Conservation (phyloP, 2,888 invertebrate genomes). For the Geophilus truncorum region DNA sequence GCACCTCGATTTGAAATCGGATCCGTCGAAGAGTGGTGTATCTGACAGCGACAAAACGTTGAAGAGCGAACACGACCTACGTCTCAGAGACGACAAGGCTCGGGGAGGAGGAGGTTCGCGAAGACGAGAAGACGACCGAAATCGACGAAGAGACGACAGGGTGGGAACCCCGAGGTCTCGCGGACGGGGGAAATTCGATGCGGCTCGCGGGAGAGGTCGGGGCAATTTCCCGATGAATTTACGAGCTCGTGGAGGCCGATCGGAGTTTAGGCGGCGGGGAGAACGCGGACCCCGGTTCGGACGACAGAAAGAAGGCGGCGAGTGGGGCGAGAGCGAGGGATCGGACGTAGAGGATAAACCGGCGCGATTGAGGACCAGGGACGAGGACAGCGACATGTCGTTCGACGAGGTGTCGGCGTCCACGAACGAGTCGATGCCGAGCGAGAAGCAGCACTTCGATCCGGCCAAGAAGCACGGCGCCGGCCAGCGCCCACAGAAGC, state of each 20-base stretch:
- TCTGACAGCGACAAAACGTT: conserved; percentile 48
- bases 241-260: conserved; percentile 44
- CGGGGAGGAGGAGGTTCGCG: background rate
- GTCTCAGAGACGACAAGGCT: conserved; percentile 47
- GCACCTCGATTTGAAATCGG: conserved; percentile 37
- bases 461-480: conserved; percentile 30
- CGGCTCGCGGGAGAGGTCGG: conserved; percentile 33
- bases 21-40: conserved; percentile 34
- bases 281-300: conserved; percentile 41
- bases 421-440: conserved; percentile 43
- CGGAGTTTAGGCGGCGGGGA: conserved; percentile 38
- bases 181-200: conserved; percentile 33
- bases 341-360: conserved; percentile 40
- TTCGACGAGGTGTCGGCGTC: conserved; percentile 46
- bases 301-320: conserved; percentile 37
- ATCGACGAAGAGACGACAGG: conserved; percentile 38
- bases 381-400: conserved; percentile 42
- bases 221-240: conserved; percentile 40
- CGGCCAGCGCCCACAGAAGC: background rate
- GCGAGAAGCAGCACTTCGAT: conserved; percentile 37
- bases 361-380: conserved; percentile 39
- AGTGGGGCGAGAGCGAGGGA: conserved; percentile 40
- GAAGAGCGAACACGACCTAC: conserved; percentile 53
- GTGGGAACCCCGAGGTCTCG: conserved; percentile 28
- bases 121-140: conserved; percentile 32